Percentiles rank a stretch among this genome's conserved stretches.
Evolutionary conservation across 2,113 vertebrate species (phyloP).

Genomic region (Nyctibius bracteatus): DNA sequence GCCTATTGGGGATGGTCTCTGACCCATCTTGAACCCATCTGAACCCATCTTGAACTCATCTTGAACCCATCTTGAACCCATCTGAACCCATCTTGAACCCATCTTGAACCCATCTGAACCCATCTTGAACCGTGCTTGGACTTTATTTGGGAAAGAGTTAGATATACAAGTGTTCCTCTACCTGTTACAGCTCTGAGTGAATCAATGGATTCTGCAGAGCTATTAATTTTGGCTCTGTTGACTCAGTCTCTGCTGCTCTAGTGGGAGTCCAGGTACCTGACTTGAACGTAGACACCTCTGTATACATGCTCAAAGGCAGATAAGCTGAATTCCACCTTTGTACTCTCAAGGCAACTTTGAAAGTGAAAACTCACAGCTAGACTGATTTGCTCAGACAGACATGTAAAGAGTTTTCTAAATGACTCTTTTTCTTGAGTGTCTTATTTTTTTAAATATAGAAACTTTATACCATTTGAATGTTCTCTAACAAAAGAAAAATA

Average conservation of each 20-base stretch:
- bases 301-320: background rate
- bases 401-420: background rate
- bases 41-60: too few relatives aligned
- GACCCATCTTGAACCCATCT: too few relatives aligned
- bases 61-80: too few relatives aligned
- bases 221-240: background rate
- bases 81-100: too few relatives aligned
- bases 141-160: background rate
- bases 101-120: too few relatives aligned
- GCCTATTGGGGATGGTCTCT: background rate
- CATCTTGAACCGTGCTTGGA: background rate
- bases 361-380: background rate
- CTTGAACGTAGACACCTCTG: background rate
- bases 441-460: background rate
- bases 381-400: background rate
- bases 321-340: background rate
- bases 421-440: background rate
- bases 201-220: background rate
- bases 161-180: background rate
- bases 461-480: background rate
- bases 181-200: background rate
- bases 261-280: background rate
- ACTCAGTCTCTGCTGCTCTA: accelerated
- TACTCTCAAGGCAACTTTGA: background rate
- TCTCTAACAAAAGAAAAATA: background rate